phyloP scores from a whole-genome alignment of 2,797 vertebrate species.

The Gymnopithys bicolor region DNA sequence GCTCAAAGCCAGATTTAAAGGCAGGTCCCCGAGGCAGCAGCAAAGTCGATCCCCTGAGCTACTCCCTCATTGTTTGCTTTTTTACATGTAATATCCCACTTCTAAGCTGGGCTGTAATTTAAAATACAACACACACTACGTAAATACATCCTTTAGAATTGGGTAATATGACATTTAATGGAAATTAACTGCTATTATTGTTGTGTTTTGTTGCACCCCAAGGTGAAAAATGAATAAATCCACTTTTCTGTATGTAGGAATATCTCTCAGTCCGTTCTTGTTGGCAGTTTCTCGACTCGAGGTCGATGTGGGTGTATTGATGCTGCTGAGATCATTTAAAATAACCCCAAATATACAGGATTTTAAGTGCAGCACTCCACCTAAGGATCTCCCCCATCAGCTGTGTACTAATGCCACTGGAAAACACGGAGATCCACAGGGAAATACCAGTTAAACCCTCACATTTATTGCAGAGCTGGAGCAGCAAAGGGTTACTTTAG shows the following conservation, averaged over 20 bases:
- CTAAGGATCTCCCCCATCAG: neutral
- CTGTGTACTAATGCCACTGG: neutral
- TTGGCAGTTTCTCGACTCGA: neutral
- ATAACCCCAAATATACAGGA: neutral
- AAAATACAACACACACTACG: slow-evolving; percentile 68
- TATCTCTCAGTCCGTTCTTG: slow-evolving; percentile 14
- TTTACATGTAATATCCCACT: slow-evolving; percentile 81
- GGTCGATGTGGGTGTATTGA: neutral
- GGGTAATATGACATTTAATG: slow-evolving; percentile 66
- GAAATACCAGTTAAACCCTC: slow-evolving; percentile 1
- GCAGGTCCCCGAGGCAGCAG: slow-evolving; percentile 80
- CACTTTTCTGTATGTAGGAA: neutral
- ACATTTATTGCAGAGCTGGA: slow-evolving; percentile 41
- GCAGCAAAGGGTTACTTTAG: slow-evolving; percentile 79
- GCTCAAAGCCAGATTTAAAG: slow-evolving; percentile 84
- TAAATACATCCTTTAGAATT: slow-evolving; percentile 67
- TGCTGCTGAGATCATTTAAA: neutral
- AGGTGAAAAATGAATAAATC: slow-evolving; percentile 51
- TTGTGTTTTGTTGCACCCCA: slow-evolving; percentile 5
- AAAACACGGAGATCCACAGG: neutral
- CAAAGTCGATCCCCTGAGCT: slow-evolving; percentile 83
- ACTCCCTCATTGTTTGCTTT: slow-evolving; percentile 82
- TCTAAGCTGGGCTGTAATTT: slow-evolving; percentile 74
- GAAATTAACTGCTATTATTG: slow-evolving; percentile 66
- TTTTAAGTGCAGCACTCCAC: neutral